phyloP scores from a whole-genome alignment of 2,113 vertebrate species.

The Sphyrna mokarran region DNA sequence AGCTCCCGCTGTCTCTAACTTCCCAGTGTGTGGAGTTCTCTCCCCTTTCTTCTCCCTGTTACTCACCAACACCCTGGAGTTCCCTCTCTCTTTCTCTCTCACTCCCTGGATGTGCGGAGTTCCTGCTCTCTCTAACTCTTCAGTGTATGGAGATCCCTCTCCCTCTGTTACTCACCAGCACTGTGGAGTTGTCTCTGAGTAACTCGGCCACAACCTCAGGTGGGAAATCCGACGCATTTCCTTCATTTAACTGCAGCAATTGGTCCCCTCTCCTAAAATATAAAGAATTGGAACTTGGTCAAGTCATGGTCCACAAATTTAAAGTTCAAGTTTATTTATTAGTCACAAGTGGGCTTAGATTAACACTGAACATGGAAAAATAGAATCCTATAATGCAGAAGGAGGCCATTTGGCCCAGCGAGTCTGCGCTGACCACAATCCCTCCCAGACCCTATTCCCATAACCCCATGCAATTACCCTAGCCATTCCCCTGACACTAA shows the following conservation, averaged over 20 bases:
- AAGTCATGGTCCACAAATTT: not conserved
- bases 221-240: constrained; percentile 45
- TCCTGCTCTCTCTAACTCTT: not conserved
- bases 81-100: constrained; percentile 26
- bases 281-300: not conserved
- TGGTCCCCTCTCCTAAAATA: constrained; percentile 54
- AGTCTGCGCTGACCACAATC: too few relatives aligned
- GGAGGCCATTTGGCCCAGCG: too few relatives aligned
- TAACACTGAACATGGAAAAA: too few relatives aligned
- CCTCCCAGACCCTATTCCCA: too few relatives aligned
- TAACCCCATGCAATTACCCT: too few relatives aligned
- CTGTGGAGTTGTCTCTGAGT: constrained; percentile 45
- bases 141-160: too few relatives aligned
- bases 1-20: not conserved
- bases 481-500: too few relatives aligned
- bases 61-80: constrained; percentile 53
- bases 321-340: too few relatives aligned
- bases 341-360: too few relatives aligned
- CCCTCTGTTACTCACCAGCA: constrained; percentile 51
- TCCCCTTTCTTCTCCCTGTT: not conserved
- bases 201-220: constrained; percentile 50
- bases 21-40: too few relatives aligned
- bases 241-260: constrained; percentile 51
- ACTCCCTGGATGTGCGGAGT: not conserved
- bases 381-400: too few relatives aligned